These are phyloP conservation scores for Atherinomorus stipes DNA, from an alignment of 2,113 vertebrate species.

Conservation along the genomic window DNA sequence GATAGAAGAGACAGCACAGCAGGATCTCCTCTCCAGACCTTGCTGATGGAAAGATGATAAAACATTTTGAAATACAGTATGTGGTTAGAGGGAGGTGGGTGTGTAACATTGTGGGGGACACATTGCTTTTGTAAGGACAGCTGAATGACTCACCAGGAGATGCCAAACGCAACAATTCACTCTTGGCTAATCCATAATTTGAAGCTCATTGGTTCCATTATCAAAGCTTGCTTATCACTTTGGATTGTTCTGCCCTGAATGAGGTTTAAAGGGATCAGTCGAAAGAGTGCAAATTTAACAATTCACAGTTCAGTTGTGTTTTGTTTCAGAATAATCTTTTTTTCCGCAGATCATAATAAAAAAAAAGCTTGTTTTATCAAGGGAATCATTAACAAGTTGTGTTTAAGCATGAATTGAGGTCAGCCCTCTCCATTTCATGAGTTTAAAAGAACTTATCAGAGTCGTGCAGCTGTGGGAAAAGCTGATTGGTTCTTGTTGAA, in stretches of 20 bases:
- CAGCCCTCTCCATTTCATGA: slow-evolving; percentile 42
- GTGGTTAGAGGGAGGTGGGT: background rate
- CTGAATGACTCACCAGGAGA: background rate
- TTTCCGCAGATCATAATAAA: slow-evolving; percentile 34
- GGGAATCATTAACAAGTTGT: slow-evolving; percentile 52
- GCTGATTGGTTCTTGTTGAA: slow-evolving; percentile 45
- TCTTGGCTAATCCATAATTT: slow-evolving; percentile 27
- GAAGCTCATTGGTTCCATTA: slow-evolving; percentile 21
- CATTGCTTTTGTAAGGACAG: slow-evolving; percentile 22
- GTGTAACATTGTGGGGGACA: background rate
- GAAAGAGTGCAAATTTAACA: slow-evolving; percentile 18
- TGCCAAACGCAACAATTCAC: slow-evolving; percentile 28
- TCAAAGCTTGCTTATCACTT: slow-evolving; percentile 24
- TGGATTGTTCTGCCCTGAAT: slow-evolving; percentile 30
- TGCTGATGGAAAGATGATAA: slow-evolving; percentile 46
- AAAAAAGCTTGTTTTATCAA: slow-evolving; percentile 49
- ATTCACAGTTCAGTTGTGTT: slow-evolving; percentile 26
- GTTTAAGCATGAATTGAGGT: slow-evolving; percentile 47
- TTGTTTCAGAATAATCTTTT: slow-evolving; percentile 48
- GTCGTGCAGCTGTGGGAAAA: slow-evolving; percentile 39
- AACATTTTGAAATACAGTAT: slow-evolving; percentile 33
- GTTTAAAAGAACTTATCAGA: slow-evolving; percentile 53
- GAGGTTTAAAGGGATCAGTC: slow-evolving; percentile 49
- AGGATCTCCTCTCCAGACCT: slow-evolving; percentile 1
- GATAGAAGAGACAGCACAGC: background rate